These are phyloP conservation scores for Drosophila lacertosa DNA, from an alignment of 1,140 invertebrate genomes.

Conservation along the genomic window DNA sequence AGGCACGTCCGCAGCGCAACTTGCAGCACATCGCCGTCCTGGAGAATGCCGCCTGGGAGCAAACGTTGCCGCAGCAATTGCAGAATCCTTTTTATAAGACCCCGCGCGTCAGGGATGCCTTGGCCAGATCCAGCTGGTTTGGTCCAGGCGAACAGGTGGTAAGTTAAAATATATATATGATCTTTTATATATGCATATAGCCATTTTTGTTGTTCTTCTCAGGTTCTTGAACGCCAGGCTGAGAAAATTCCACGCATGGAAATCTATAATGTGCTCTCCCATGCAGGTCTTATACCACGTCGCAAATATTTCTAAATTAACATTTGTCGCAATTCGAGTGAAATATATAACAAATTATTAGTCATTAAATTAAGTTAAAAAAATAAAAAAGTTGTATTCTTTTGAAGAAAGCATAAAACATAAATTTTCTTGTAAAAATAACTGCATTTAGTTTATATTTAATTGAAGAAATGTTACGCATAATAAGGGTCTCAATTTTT, in stretches of 20 bases:
- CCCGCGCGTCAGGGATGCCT: slow-evolving; percentile 81
- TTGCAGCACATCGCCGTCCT: slow-evolving; percentile 82
- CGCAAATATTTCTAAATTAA: slow-evolving; percentile 62
- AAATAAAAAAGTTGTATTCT: background rate
- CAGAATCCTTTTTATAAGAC: slow-evolving; percentile 84
- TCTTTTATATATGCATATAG: background rate
- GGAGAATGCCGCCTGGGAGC: slow-evolving; percentile 82
- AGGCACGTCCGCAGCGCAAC: slow-evolving; percentile 58
- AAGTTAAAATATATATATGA: slow-evolving; percentile 37
- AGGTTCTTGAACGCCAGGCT: slow-evolving; percentile 86
- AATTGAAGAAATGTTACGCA: slow-evolving; percentile 15
- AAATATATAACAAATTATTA: slow-evolving; percentile 48
- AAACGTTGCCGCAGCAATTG: slow-evolving; percentile 78
- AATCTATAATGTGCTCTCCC: slow-evolving; percentile 87
- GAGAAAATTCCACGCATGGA: slow-evolving; percentile 86
- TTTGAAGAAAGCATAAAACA: too few species aligned
- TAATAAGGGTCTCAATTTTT: slow-evolving; percentile 8
- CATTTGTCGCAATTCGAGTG: slow-evolving; percentile 31
- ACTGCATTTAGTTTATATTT: slow-evolving; percentile 35
- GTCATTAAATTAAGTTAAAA: slow-evolving; percentile 69
- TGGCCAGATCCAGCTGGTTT: slow-evolving; percentile 86
- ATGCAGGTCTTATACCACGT: slow-evolving; percentile 86
- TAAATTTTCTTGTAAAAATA: slow-evolving; percentile 48
- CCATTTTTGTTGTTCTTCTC: slow-evolving; percentile 1
- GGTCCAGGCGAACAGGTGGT: slow-evolving; percentile 86